phyloP scores from a whole-genome alignment of 2,888 invertebrate species.

The Dorcus hopei region DNA sequence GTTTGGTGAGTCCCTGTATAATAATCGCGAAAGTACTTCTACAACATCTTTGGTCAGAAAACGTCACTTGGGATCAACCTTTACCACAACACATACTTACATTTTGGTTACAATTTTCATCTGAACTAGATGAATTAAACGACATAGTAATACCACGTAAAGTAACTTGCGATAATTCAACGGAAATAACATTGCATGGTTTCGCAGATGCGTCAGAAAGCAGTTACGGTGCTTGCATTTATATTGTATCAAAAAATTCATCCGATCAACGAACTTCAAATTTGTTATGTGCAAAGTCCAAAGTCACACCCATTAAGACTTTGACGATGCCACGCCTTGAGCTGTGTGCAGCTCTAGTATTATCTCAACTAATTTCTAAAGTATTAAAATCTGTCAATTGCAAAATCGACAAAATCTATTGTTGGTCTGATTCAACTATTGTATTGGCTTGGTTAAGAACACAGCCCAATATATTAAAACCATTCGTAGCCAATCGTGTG shows the following conservation, averaged over 20 bases:
- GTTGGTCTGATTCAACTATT: conserved; percentile 3
- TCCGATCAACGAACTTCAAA: not conserved
- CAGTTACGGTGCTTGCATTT: conserved; percentile 13
- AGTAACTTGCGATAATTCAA: not conserved
- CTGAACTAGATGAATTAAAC: not conserved
- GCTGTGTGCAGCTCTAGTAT: conserved; percentile 30
- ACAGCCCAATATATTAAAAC: conserved; percentile 10
- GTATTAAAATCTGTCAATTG: conserved; percentile 12
- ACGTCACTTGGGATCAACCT: conserved; percentile 1
- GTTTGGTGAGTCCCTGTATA: not conserved
- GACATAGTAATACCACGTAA: not conserved
- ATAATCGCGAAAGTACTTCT: conserved; percentile 1
- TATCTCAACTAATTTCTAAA: conserved; percentile 21
- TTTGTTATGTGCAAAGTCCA: conserved; percentile 15
- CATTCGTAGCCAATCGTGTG: conserved; percentile 31
- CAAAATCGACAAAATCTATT: not conserved
- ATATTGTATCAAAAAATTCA: conserved; percentile 7
- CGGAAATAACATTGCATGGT: conserved; percentile 15
- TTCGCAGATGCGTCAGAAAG: conserved; percentile 22
- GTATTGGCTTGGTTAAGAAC: not conserved
- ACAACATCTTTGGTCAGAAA: conserved; percentile 6
- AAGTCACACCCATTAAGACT: conserved; percentile 15
- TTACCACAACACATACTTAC: not conserved
- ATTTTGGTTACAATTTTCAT: not conserved
- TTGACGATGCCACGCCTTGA: conserved; percentile 31